A percentile compares a stretch with the other conserved stretches of the same genome.
Evolutionary conservation across 2,113 vertebrate species (phyloP).

Genomic region (Pionites leucogaster): DNA sequence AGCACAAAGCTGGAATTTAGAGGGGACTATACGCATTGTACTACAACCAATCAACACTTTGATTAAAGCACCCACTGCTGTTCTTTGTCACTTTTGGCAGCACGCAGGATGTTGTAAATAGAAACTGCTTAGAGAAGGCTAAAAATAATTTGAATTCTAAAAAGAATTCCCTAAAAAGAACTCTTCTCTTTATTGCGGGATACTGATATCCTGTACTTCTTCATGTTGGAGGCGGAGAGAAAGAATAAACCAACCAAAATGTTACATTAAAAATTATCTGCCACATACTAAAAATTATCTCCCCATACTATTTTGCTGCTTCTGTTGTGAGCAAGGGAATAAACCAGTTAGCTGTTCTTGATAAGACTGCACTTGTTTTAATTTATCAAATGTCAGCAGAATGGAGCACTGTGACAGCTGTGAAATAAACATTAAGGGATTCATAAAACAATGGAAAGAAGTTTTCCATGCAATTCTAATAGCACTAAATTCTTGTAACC

Average conservation of each 20-base stretch:
- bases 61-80: background rate
- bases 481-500: background rate
- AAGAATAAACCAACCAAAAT: background rate
- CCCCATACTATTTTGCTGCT: background rate
- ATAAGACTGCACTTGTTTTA: constrained; percentile 30
- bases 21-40: background rate
- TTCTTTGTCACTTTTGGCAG: background rate
- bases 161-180: background rate
- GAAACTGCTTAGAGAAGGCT: background rate
- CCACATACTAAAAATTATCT: constrained; percentile 22
- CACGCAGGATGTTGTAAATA: background rate
- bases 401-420: constrained; percentile 38
- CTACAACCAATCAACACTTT: background rate
- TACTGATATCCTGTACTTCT: background rate
- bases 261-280: constrained; percentile 19
- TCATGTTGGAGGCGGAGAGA: background rate
- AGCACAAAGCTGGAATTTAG: background rate
- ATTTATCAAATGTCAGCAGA: constrained; percentile 55
- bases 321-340: background rate
- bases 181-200: background rate
- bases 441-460: constrained; percentile 38
- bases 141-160: background rate
- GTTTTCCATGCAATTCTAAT: constrained; percentile 11
- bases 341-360: constrained; percentile 20
- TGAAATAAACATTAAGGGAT: constrained; percentile 47